Base-by-base conservation (phyloP, 2,113 vertebrate species). In the Patagioenas fasciata region DNA sequence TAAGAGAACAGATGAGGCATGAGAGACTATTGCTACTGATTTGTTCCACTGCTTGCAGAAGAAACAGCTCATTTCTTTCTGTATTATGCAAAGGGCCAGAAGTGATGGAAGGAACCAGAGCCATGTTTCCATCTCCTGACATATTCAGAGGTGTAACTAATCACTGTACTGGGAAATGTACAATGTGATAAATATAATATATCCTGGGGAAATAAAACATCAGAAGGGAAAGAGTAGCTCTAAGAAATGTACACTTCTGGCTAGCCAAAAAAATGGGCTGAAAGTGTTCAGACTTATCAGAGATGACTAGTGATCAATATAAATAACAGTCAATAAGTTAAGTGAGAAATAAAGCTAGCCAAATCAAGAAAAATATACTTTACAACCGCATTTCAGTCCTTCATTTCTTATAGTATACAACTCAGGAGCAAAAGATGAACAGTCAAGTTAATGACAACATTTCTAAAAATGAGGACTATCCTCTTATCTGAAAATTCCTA, bases 61-160 rank as follows among this genome's bases (percentile, higher is more conserved):
- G 92, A 74, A 96, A 84, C 92, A 93, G 88, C 84, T 97, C 88
- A 93, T 96, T 93, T 96, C 88, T 88, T 79, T 50, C 74, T 67
- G 80, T 54, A 67, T 90, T 94, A 83, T 61, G 83, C 3, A 1
- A 94, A 80, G 72, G 81, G 69, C 51, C 82, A 94, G 80, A 71
- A 95, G 85, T 57, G 90, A 91, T 84, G 77, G 90, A 54, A 94
- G 72, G 72, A 94, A 84, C 93, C 72, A 88, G 80, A 90, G 69
- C 48, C 90, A 65, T 50, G 83, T 92, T 92, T 84, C 92, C 77
- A 61, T n/a, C 92, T 80, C 92, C 70, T 83, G 72, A 86, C 95
- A 75, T 40, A 85, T 74, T 64, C 93, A 84, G 65, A 90, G 57
- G 88, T 90, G 82, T 81, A 94, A 91, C 83, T 93, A 71, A 95